A percentile compares a stretch with the other conserved stretches of the same genome.
Conservation (phyloP, 2,113 vertebrate genomes). For the Carassius gibelio region DNA sequence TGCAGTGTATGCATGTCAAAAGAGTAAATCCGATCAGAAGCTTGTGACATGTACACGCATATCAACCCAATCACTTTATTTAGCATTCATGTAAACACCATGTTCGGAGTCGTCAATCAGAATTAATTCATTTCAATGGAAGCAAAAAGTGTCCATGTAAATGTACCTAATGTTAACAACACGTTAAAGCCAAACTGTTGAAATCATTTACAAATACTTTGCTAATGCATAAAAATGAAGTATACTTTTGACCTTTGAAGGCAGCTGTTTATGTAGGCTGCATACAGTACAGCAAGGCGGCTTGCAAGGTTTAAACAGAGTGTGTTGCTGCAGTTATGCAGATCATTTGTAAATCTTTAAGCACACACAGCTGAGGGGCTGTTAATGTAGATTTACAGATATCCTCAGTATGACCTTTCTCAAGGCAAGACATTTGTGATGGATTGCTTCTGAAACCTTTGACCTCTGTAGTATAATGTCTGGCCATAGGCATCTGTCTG, state of each 20-base stretch:
- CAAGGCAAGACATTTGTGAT: slow-evolving; percentile 26
- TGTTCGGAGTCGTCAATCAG: too few species aligned
- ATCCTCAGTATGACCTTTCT: slow-evolving; percentile 31
- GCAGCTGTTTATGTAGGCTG: neutral
- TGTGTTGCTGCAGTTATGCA: neutral
- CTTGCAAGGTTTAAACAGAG: neutral
- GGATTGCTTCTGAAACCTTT: slow-evolving; percentile 41
- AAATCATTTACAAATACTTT: neutral
- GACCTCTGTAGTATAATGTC: slow-evolving; percentile 31
- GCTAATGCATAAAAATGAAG: neutral
- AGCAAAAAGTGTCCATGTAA: too few species aligned
- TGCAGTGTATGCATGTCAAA: too few species aligned
- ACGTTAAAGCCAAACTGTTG: neutral
- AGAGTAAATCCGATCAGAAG: too few species aligned
- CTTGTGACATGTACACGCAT: too few species aligned
- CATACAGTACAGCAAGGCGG: neutral
- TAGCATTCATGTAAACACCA: too few species aligned
- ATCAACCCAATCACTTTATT: too few species aligned
- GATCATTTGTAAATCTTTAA: slow-evolving; percentile 17
- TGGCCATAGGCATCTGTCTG: slow-evolving; percentile 14
- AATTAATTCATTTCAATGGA: too few species aligned
- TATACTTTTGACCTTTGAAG: neutral
- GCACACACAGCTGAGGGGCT: neutral
- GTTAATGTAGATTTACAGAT: slow-evolving; percentile 17
- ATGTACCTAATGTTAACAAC: neutral